Evolutionary conservation across 2,113 vertebrate genomes (phyloP), one percentile per base, ranked within the genome.

Genomic region (Dasypus novemcinctus): DNA sequence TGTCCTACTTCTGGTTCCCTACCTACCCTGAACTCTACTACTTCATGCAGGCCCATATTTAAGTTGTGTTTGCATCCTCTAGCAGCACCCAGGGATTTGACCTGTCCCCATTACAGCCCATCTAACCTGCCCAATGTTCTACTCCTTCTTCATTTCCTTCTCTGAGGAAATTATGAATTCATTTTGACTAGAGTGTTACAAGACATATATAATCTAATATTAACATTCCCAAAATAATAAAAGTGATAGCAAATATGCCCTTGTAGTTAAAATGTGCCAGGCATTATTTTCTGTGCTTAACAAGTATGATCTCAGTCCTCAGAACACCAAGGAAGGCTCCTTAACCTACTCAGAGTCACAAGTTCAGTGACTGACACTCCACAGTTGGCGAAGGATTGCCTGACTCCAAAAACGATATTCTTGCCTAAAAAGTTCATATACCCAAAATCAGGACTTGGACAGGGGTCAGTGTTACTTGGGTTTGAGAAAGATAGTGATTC

Each of bases 271-370:
- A 96, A 90, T 43, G 8, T 36, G 14, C 49, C 61, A 23, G 8
- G 12, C 61, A 21, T 63, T 74, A 18, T 59, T 92, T 49, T 64
- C 17, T 36, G 1, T 57, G 20, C 21, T 27, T 68, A 63, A 12
- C 57, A 20, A 25, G 2, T 52, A 4, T 87, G 36, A 69, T 54
- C 59, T 81, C 36, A 38, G 7, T 41, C 71, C 72, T 68, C 69
- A 90, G 25, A 79, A 95, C 92, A 80, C 31, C 74, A 93, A 94
- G 27, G 75, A 91, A 87, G 15, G 46, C 84, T 57, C 38, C 4
- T 38, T 68, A 76, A 61, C 41, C 90, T 38, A 69, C 4, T 80
- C n/a, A 72, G 85, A 88, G 41, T 85, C 76, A 90, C 29, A 90
- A 80, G 66, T 18, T 29, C 81, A 23, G 29, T 49, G 11, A 29